These are phyloP conservation scores for Buathra laborator DNA, from an alignment of 2,888 invertebrate genomes.

Conservation along the genomic window DNA sequence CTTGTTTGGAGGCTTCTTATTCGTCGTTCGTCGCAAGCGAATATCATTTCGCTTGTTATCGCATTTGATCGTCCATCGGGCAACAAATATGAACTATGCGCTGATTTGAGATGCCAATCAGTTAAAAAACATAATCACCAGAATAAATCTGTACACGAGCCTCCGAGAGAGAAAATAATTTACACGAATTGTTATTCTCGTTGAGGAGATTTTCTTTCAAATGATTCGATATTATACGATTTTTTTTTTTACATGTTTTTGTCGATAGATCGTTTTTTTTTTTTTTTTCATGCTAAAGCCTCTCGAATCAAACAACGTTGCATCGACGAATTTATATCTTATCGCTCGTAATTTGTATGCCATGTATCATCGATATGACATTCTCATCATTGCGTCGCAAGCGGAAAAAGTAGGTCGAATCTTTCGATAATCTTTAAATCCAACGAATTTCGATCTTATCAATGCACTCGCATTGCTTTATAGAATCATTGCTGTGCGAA, in stretches of 20 bases:
- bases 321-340: conserved; percentile 1
- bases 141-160: background rate
- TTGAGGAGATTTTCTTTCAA: background rate
- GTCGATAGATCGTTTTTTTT: background rate
- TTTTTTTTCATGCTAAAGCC: background rate
- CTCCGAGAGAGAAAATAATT: background rate
- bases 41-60: background rate
- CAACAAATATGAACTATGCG: background rate
- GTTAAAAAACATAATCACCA: background rate
- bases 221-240: background rate
- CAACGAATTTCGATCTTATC: background rate
- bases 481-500: background rate
- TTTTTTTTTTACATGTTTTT: background rate
- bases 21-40: background rate
- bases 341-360: background rate
- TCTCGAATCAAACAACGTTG: background rate
- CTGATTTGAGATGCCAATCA: background rate
- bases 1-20: background rate
- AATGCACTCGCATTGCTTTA: background rate
- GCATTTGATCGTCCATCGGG: background rate
- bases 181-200: background rate
- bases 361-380: conserved; percentile 8
- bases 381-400: background rate
- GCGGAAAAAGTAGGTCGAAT: conserved; percentile 10
- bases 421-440: background rate